Conservation (phyloP, 2,888 invertebrate genomes). For the Perizoma affinitatum region DNA sequence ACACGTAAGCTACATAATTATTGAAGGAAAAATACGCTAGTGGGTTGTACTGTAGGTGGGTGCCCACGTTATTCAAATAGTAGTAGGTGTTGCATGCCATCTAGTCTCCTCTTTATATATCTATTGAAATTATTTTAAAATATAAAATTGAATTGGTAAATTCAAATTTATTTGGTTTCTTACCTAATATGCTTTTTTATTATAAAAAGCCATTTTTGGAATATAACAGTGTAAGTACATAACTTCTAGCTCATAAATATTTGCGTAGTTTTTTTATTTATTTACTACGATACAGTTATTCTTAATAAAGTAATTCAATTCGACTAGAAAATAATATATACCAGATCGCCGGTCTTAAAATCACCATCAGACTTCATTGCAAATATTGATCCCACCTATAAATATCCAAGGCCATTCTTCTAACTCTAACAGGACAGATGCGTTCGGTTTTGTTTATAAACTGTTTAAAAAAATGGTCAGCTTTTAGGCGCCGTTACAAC, state of each 20-base stretch:
- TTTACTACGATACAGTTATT: not conserved
- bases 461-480: constrained; percentile 56
- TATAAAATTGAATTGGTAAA: not conserved
- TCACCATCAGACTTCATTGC: constrained; percentile 15
- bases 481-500: constrained; percentile 66
- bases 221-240: not conserved
- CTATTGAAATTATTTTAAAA: constrained; percentile 4
- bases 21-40: constrained; percentile 68
- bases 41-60: constrained; percentile 77
- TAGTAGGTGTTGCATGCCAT: constrained; percentile 60
- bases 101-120: constrained; percentile 61
- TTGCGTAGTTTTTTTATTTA: no score
- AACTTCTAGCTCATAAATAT: no score
- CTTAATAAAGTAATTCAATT: not conserved
- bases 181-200: not conserved
- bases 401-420: constrained; percentile 39
- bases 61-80: constrained; percentile 73
- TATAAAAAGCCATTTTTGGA: not conserved
- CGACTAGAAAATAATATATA: not conserved
- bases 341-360: constrained; percentile 12
- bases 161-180: not conserved
- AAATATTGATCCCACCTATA: constrained; percentile 26
- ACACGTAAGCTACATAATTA: constrained; percentile 69
- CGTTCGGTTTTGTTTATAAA: constrained; percentile 51
- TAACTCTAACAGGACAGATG: constrained; percentile 45